phyloP scores from a whole-genome alignment of 2,113 vertebrate species.

The Uria aalge region DNA sequence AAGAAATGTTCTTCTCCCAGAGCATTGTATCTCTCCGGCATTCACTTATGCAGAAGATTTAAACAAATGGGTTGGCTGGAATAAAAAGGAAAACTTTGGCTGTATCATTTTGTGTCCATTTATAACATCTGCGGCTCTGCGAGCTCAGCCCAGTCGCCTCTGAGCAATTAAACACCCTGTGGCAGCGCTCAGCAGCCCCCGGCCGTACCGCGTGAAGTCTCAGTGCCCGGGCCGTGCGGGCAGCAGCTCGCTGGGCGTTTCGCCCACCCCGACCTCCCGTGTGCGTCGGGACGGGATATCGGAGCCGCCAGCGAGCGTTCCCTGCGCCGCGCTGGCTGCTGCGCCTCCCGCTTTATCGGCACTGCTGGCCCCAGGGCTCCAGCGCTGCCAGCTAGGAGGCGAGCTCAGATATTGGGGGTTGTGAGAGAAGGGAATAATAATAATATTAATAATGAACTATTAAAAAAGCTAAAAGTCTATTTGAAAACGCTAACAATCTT shows the following conservation, averaged over 20 bases:
- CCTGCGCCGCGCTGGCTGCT: not conserved
- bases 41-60: not conserved
- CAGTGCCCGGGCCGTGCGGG: no score
- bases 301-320: not conserved
- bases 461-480: not conserved
- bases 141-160: not conserved
- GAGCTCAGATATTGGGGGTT: not conserved
- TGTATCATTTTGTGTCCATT: not conserved
- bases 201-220: no score
- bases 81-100: not conserved
- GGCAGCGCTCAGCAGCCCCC: not conserved
- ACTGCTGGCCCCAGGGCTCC: not conserved
- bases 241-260: not conserved
- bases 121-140: not conserved
- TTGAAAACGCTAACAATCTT: not conserved
- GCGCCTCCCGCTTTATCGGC: not conserved
- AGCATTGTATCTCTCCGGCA: not conserved
- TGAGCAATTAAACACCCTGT: not conserved
- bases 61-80: not conserved
- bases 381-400: not conserved
- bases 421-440: not conserved
- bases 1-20: not conserved
- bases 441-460: not conserved
- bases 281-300: no score
- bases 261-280: no score